phyloP scores from a whole-genome alignment of 2,888 invertebrate genomes.

The Athalia cordata region DNA sequence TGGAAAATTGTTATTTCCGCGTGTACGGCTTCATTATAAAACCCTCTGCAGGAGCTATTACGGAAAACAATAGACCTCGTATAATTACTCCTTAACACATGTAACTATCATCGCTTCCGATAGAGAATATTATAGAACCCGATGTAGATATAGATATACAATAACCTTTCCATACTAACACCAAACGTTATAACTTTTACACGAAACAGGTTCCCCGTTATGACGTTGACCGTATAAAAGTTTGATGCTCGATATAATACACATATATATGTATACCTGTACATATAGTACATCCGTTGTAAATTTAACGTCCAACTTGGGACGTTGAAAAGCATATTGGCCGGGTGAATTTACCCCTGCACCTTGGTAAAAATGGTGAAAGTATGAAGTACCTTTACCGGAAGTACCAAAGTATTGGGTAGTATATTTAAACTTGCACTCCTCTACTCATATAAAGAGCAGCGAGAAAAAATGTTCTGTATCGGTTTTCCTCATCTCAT shows the following conservation, averaged over 20 bases:
- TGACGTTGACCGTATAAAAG: constrained; percentile 24
- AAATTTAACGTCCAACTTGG: not conserved
- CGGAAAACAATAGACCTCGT: constrained; percentile 11
- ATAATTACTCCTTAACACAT: constrained; percentile 27
- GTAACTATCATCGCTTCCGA: not conserved
- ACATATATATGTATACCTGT: not conserved
- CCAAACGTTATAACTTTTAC: constrained; percentile 25
- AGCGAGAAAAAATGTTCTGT: too few relatives aligned
- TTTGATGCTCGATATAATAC: not conserved
- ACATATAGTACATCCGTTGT: not conserved
- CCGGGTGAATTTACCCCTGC: not conserved
- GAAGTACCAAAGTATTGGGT: too few relatives aligned
- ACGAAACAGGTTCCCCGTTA: constrained; percentile 3
- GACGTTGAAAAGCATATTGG: not conserved
- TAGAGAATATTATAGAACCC: not conserved
- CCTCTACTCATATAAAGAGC: too few relatives aligned
- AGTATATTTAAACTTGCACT: too few relatives aligned
- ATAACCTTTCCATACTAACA: not conserved
- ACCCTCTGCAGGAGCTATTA: not conserved
- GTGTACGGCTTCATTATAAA: constrained; percentile 34
- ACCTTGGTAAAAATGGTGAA: not conserved
- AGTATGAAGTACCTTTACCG: not conserved
- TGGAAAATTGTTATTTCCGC: constrained; percentile 37
- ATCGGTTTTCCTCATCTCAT: too few relatives aligned
- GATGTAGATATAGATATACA: too few relatives aligned